Evolutionary conservation across 2,797 vertebrate species (phyloP).

Genomic region (Myotis pilosus): DNA sequence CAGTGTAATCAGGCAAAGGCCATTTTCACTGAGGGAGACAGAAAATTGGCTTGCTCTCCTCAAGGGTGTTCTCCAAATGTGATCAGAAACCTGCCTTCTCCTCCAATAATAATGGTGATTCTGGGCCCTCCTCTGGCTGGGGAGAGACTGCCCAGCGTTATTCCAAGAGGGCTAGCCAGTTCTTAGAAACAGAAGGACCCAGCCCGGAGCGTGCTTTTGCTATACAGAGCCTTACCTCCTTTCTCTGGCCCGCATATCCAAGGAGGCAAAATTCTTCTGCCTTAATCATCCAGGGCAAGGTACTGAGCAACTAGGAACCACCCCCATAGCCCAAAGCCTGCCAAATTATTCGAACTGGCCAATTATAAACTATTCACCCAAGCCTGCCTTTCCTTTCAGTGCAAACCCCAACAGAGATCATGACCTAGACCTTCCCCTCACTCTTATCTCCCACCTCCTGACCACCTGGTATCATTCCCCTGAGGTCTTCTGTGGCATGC

Average conservation of each 20-base stretch:
- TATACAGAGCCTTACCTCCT: background rate
- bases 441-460: background rate
- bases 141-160: background rate
- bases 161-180: background rate
- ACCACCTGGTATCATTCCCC: background rate
- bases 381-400: background rate
- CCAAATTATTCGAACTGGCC: background rate
- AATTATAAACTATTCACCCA: rapidly evolving
- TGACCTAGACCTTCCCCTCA: background rate
- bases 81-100: constrained; percentile 48
- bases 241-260: background rate
- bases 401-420: background rate
- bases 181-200: background rate
- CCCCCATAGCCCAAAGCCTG: background rate
- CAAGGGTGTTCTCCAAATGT: background rate
- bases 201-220: background rate
- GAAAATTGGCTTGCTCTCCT: constrained; percentile 36
- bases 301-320: background rate
- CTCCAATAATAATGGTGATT: background rate
- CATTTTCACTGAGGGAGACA: constrained; percentile 66
- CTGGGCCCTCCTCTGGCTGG: background rate
- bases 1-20: constrained; percentile 27
- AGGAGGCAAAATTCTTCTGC: background rate
- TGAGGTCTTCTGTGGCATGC: rapidly evolving
- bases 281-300: background rate